Evolutionary conservation across 30 jellyfish, hydroid and myxozoan genomes (phyloP).

Genomic region (Aurelia coerulea): DNA sequence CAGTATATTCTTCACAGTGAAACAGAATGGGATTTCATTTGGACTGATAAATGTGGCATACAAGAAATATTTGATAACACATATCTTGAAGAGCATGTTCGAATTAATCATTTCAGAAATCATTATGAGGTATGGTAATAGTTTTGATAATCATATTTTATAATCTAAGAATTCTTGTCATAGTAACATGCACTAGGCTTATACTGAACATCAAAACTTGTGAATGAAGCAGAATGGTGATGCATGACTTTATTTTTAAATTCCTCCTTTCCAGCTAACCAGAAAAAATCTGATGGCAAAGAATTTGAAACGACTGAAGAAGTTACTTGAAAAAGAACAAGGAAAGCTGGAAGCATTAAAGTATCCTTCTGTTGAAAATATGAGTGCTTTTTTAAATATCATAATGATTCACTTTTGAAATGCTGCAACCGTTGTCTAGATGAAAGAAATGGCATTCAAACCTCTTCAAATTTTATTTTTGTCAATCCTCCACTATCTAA

Average conservation of each 20-base stretch:
- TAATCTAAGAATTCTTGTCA: no score
- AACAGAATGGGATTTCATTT: slow-evolving; percentile 95
- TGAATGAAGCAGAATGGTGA: no score
- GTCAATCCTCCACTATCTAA: no score
- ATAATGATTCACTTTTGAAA: no score
- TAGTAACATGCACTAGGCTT: no score
- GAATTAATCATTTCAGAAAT: slow-evolving; percentile 88
- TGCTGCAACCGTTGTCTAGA: no score
- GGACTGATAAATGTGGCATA: slow-evolving; percentile 97
- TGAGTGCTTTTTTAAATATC: no score
- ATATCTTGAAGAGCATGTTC: slow-evolving; percentile 89
- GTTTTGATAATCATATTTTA: not conserved
- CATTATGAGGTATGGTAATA: slow-evolving; percentile 80
- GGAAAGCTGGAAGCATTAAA: slow-evolving; percentile 85
- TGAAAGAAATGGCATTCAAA: no score
- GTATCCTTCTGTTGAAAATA: slow-evolving; percentile 27
- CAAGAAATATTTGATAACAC: slow-evolving; percentile 91
- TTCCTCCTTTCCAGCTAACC: slow-evolving; percentile 58
- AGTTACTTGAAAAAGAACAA: slow-evolving; percentile 82
- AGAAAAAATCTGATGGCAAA: slow-evolving; percentile 95
- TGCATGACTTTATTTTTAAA: no score
- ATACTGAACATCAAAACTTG: no score
- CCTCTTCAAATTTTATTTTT: no score
- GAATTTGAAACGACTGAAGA: slow-evolving; percentile 83
- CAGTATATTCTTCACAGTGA: slow-evolving; percentile 55